Base-by-base conservation (phyloP, 2,113 vertebrate species). In the Podocnemis expansa region DNA sequence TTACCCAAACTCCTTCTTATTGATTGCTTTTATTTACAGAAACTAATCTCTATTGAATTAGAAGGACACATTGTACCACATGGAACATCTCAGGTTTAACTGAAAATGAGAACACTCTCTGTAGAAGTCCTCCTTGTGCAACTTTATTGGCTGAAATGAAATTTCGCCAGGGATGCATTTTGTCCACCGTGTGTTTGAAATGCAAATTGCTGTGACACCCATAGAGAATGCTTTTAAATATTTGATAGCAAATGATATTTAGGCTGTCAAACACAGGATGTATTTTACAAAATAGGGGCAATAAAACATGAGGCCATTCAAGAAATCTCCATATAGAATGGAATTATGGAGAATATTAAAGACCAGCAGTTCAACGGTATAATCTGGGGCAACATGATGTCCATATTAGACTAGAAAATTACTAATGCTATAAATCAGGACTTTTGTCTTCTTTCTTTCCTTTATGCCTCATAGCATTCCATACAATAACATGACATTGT, bases 401-500 rank as follows among this genome's bases (percentile, higher is more conserved):
- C 55, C 49, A 55, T 67, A 85, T 60, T 47, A 60, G 10, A 82
- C 38, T 54, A 78, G 17, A 56, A 78, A 63, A 43, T 43, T 75
- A 76, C n/a, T 25, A 76, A 45, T 22, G 16, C 22, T 17, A 24
- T 27, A n/a, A 38, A 24, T 34, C 34, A 41, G 52, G 52, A 6
- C 4, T 25, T 34, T 63, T 85, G 51, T 27, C 81, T 81, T 78
- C 63, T 80, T 55, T 78, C 4, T 12, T 0, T 0, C 1, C 49
- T 31, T 38, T 1, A 6, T 22, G 1, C 10, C 47, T 1, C 2
- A 10, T 17, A 75, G 4, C 34, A 5, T 5, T 52, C 58, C 8
- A 1, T n/a, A 25, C 22, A 76, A 29, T 47, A 82, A 19, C 3
- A 0, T 8, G 47, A 17, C 51, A 3, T 38, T 54, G 27, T 78